These are phyloP conservation scores for Nannospalax galili DNA, from an alignment of 2,113 vertebrate genomes.

Conservation along the genomic window DNA sequence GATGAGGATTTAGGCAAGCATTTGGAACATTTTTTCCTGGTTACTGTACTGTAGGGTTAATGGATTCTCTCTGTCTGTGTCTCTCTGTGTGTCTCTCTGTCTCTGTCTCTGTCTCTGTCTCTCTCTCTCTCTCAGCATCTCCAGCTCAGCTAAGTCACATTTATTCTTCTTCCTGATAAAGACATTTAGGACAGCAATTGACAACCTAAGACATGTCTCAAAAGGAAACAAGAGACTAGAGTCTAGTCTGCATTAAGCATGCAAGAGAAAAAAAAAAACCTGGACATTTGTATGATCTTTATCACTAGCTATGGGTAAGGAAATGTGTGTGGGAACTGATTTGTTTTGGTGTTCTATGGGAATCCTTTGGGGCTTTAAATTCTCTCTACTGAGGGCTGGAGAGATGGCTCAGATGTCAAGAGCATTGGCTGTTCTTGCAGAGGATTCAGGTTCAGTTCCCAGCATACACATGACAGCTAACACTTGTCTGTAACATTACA, in stretches of 20 bases:
- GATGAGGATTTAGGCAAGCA: background rate
- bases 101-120: no score
- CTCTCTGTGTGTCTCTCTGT: no score
- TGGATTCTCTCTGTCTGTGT: background rate
- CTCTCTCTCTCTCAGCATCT: background rate
- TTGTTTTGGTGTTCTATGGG: background rate
- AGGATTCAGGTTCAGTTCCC: no score
- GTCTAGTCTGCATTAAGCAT: background rate
- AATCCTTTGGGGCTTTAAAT: background rate
- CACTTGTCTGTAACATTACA: no score
- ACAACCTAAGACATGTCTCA: background rate
- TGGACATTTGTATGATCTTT: background rate
- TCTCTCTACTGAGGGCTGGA: background rate
- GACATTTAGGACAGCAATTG: background rate
- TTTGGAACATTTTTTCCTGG: background rate
- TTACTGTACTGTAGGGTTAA: background rate
- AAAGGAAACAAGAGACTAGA: no score
- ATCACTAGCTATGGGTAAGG: background rate
- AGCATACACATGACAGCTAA: no score
- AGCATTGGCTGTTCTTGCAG: no score
- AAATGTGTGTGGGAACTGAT: background rate
- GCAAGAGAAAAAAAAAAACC: background rate
- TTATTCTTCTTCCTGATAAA: background rate
- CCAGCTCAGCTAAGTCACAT: background rate
- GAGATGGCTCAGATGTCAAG: no score